Evolutionary conservation across 1,140 invertebrate genomes (phyloP), one percentile per base, ranked within the genome.

Genomic region (Trachymyrmex septentrionalis): DNA sequence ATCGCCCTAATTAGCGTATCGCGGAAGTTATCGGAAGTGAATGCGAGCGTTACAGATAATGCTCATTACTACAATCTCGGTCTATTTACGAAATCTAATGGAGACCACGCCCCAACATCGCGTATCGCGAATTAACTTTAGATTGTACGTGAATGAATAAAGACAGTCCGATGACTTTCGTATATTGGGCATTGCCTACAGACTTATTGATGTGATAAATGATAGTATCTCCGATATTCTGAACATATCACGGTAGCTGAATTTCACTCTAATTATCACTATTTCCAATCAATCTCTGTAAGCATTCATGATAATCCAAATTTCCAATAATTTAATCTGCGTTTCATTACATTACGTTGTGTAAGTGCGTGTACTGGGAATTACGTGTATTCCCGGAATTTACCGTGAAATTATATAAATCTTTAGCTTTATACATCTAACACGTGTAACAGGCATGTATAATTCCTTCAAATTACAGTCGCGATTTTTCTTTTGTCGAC

Each of bases 21-120:
- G 69, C 69, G 69, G 80, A 84, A 84, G 66, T 73, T 84, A 50
- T 84, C 80, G 69, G 63, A 82, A 84, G 63, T 34, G 16, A 69
- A n/a, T 38, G 19, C 10, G 50, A 59, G 21, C 78, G 34, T 34
- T 59, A 30, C 14, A 12, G 67, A 73, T 75, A 75, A 57, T 44
- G 38, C 24, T 50, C 80, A 21, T 61, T 75, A 73, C 27, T 21
- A 6, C 64, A 71, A 57, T 44, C 80, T 50, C 69, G 55, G 44
- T 12, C 27, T 84, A 75, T 63, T 82, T 75, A 21, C 38, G 24
- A 61, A 82, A 44, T 9, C 19, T 50, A 55, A 50, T 34, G 34
- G 14, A 63, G n/a, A 63, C 67, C 69, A 57, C 80, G 14, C 55
- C 67, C 67, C 24, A 48, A n/a, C n/a, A n/a, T n/a, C n/a, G n/a